Evolutionary conservation across 2,888 invertebrate genomes (phyloP).

Genomic region (Bruchidius siliquastri): DNA sequence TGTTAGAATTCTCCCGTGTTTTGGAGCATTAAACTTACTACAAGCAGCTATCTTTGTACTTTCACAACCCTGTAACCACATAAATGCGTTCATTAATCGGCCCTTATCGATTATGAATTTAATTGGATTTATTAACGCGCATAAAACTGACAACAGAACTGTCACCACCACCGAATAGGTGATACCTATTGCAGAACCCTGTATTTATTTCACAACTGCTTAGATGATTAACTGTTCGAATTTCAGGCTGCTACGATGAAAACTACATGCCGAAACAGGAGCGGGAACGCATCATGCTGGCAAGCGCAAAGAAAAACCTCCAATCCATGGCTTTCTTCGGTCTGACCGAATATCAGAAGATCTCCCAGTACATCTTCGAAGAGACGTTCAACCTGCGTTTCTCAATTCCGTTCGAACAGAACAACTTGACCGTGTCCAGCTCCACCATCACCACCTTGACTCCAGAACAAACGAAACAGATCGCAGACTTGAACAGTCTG

Average conservation of each 20-base stretch:
- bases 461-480: slow-evolving; percentile 66
- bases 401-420: slow-evolving; percentile 86
- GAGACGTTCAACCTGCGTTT: slow-evolving; percentile 89
- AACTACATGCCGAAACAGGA: slow-evolving; percentile 68
- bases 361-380: slow-evolving; percentile 89
- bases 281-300: slow-evolving; percentile 80
- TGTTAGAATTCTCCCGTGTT: too few relatives aligned
- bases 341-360: slow-evolving; percentile 91
- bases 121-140: too few relatives aligned
- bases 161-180: too few relatives aligned
- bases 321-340: slow-evolving; percentile 96
- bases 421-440: slow-evolving; percentile 84
- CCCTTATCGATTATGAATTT: too few relatives aligned
- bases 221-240: too few relatives aligned
- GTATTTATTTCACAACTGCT: too few relatives aligned
- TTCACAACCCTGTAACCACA: too few relatives aligned
- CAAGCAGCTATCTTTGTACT: too few relatives aligned
- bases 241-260: slow-evolving; percentile 80
- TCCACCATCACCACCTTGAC: slow-evolving; percentile 75
- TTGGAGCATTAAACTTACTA: too few relatives aligned
- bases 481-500: slow-evolving; percentile 77
- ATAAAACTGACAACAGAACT: too few relatives aligned
- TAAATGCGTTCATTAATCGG: too few relatives aligned
- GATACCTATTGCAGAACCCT: too few relatives aligned
- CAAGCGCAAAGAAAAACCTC: slow-evolving; percentile 93